These are phyloP conservation scores for Chelonoidis abingdonii DNA, from an alignment of 2,113 vertebrate species.

Conservation along the genomic window DNA sequence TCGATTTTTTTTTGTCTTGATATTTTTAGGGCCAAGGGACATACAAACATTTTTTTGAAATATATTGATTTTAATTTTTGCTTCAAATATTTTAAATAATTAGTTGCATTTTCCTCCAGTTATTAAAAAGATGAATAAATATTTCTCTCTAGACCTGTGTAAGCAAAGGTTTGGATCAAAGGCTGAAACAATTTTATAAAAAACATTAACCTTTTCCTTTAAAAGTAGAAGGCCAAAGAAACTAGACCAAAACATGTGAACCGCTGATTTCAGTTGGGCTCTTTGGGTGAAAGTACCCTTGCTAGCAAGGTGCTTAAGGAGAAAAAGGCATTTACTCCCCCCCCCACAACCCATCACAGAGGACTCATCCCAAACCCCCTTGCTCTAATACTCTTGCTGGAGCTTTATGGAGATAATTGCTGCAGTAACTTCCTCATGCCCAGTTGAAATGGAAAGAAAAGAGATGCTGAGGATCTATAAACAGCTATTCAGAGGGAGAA, in stretches of 20 bases:
- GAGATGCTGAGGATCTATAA: background rate
- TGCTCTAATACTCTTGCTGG: slow-evolving; percentile 9
- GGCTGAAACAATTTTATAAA: slow-evolving; percentile 1
- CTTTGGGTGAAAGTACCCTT: background rate
- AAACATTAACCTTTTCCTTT: background rate
- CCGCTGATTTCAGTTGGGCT: slow-evolving; percentile 18
- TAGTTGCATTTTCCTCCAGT: background rate
- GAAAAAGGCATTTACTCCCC: background rate
- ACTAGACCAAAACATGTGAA: slow-evolving; percentile 21
- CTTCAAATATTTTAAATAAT: background rate
- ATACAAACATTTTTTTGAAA: slow-evolving; percentile 28
- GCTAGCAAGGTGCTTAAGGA: background rate
- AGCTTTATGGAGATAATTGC: slow-evolving; percentile 17
- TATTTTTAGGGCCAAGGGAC: background rate
- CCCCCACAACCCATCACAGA: background rate
- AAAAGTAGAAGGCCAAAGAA: background rate
- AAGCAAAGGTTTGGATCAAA: background rate
- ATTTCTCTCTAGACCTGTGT: background rate
- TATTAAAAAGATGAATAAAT: slow-evolving; percentile 34
- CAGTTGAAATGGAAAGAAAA: slow-evolving; percentile 9
- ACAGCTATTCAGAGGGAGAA: background rate
- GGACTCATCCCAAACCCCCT: background rate
- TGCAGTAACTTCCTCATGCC: background rate
- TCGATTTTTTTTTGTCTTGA: background rate
- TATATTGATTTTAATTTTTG: slow-evolving; percentile 35